A percentile compares a stretch with the other conserved stretches of the same genome.
phyloP scores from a whole-genome alignment of 92 coral and sea anemone species.

The Actinernus sp. region DNA sequence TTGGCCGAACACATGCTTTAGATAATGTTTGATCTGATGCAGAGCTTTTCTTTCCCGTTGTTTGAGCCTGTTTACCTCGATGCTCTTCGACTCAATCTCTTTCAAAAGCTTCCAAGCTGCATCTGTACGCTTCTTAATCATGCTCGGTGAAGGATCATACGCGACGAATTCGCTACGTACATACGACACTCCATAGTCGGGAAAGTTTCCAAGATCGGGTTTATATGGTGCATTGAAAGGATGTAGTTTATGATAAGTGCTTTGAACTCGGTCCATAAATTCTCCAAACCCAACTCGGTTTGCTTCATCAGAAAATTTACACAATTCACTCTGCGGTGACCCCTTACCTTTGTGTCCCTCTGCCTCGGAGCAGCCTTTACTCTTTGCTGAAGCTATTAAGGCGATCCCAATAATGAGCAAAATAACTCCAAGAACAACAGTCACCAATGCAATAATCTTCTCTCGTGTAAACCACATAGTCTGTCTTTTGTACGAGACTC shows the following conservation, averaged over 20 bases:
- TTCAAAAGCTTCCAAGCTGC: conserved; percentile 57
- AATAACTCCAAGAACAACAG: conserved; percentile 46
- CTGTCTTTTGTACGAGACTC: too few relatives aligned
- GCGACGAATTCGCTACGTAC: conserved; percentile 51
- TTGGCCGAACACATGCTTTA: conserved; percentile 84
- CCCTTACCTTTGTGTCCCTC: not conserved
- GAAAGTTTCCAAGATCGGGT: conserved; percentile 55
- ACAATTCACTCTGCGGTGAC: not conserved
- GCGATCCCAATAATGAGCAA: conserved; percentile 72
- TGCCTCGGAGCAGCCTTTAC: not conserved
- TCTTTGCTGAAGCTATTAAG: conserved; percentile 54
- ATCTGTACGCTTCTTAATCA: conserved; percentile 80
- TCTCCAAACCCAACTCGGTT: conserved; percentile 63
- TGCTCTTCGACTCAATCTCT: conserved; percentile 37
- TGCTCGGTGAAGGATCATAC: conserved; percentile 73
- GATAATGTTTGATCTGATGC: conserved; percentile 79
- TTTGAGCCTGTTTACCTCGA: conserved; percentile 53
- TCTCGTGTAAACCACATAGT: conserved; percentile 25
- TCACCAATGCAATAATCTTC: conserved; percentile 28
- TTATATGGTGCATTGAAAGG: conserved; percentile 46
- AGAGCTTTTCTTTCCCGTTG: conserved; percentile 90
- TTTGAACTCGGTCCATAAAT: conserved; percentile 63
- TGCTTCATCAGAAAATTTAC: conserved; percentile 76
- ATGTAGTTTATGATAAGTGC: conserved; percentile 61
- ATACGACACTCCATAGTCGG: conserved; percentile 5